Evolutionary conservation across 2,888 invertebrate species (phyloP).

Genomic region (Chrysolina haemoptera): DNA sequence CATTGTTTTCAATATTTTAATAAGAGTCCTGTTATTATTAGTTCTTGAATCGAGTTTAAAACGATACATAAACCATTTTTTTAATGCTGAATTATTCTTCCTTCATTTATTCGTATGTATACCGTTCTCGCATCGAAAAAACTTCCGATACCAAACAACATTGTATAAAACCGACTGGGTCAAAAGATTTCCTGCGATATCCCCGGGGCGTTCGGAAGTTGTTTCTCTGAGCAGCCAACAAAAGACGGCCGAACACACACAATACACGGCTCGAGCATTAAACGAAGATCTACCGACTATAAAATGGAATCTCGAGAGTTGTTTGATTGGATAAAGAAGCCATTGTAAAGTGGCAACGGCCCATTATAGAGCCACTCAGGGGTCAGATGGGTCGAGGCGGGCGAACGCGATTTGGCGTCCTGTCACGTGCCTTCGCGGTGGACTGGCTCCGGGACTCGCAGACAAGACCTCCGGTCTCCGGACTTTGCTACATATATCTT

Average conservation of each 20-base stretch:
- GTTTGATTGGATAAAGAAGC: constrained; percentile 63
- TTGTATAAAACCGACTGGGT: not conserved
- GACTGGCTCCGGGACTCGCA: constrained; percentile 8
- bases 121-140: not conserved
- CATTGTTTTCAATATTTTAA: too few relatives aligned
- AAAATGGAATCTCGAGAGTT: constrained; percentile 53
- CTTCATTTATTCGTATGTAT: too few relatives aligned
- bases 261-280: constrained; percentile 49
- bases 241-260: constrained; percentile 23
- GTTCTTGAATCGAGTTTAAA: too few relatives aligned
- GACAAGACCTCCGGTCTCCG: constrained; percentile 36
- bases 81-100: too few relatives aligned
- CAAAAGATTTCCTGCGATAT: not conserved
- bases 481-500: constrained; percentile 58
- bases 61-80: too few relatives aligned
- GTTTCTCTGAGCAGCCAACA: constrained; percentile 4
- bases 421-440: constrained; percentile 55
- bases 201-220: constrained; percentile 1
- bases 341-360: constrained; percentile 62
- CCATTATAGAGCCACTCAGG: constrained; percentile 59
- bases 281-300: constrained; percentile 56
- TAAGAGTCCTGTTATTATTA: too few relatives aligned
- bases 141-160: not conserved
- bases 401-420: constrained; percentile 54
- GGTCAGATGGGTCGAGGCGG: constrained; percentile 49